Evolutionary conservation across 2,797 vertebrate species (phyloP).

Genomic region (Ctenopoma multispine): DNA sequence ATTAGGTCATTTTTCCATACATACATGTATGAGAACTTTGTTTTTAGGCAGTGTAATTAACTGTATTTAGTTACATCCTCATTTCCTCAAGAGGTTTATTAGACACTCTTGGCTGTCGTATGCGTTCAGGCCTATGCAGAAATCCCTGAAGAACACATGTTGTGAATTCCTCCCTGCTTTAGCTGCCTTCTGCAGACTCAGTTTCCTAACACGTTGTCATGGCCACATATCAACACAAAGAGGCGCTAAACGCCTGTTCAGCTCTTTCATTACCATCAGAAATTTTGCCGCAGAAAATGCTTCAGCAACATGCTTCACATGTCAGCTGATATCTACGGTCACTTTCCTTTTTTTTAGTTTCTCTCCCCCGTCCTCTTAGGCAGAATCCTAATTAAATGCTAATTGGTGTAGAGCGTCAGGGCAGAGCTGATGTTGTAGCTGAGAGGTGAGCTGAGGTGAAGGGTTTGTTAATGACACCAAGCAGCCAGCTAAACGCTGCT

Average conservation of each 20-base stretch:
- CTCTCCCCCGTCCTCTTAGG: not conserved
- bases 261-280: constrained; percentile 5
- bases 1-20: no score
- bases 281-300: not conserved
- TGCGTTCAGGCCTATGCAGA: no score
- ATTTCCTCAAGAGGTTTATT: no score
- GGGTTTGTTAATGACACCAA: constrained; percentile 60
- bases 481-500: constrained; percentile 48
- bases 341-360: not conserved
- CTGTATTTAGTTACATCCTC: no score
- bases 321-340: not conserved
- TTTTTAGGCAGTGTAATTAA: no score
- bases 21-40: no score
- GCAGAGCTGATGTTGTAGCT: constrained; percentile 35
- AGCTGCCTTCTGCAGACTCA: no score
- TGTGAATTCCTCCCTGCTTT: no score
- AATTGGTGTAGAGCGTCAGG: constrained; percentile 43
- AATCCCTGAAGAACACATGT: no score
- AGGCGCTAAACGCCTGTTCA: not conserved
- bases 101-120: no score
- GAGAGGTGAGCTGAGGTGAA: constrained; percentile 50
- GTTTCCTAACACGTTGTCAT: not conserved
- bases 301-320: constrained; percentile 16
- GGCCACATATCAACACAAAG: not conserved
- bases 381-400: constrained; percentile 63